Percentiles rank a stretch among this genome's conserved stretches.
phyloP scores from a whole-genome alignment of 2,797 vertebrate species.

The Enoplosus armatus region DNA sequence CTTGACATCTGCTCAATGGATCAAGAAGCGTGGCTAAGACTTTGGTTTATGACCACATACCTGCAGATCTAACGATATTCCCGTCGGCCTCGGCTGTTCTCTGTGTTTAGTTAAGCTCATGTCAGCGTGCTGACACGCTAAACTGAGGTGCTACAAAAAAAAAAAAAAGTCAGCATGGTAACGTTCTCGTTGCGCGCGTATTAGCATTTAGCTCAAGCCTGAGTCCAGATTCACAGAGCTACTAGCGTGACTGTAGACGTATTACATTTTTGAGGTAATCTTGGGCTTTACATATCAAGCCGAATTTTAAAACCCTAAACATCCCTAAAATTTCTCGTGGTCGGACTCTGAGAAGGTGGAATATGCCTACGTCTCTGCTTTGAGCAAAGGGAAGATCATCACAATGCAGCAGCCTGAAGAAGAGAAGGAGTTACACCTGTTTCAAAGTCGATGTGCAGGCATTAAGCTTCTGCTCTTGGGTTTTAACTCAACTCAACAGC shows the following conservation, averaged over 20 bases:
- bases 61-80: neutral
- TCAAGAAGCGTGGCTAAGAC: neutral
- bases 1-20: neutral
- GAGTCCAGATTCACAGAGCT: neutral
- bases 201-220: too few species aligned
- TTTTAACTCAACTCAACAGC: slow-evolving; percentile 21
- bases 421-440: slow-evolving; percentile 18
- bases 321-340: slow-evolving; percentile 31
- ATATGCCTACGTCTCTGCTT: slow-evolving; percentile 26
- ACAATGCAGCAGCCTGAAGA: slow-evolving; percentile 15
- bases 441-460: slow-evolving; percentile 21
- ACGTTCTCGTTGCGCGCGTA: neutral
- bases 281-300: too few species aligned
- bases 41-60: neutral
- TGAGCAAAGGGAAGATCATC: slow-evolving; percentile 31
- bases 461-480: slow-evolving; percentile 33
- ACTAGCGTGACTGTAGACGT: neutral
- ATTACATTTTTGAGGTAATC: neutral
- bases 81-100: neutral
- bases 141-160: neutral
- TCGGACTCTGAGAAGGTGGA: neutral
- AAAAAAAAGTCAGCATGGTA: neutral
- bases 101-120: neutral
- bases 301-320: too few species aligned
- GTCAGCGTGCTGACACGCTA: neutral